These are phyloP conservation scores for Pyxicephalus adspersus DNA, from an alignment of 2,113 vertebrate species.

Conservation along the genomic window DNA sequence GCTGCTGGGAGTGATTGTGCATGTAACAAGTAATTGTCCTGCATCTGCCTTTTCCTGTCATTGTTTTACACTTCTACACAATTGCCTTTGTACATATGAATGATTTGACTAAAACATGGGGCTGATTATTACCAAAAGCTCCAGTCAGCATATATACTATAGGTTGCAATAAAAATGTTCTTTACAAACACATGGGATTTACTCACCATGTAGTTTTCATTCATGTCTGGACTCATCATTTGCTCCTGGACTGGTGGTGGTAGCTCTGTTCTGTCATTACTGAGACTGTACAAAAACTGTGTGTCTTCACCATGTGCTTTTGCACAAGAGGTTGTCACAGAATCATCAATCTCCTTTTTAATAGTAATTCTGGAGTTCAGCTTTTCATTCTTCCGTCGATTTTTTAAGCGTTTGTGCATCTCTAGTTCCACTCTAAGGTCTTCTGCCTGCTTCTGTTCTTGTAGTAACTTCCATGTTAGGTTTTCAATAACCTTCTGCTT, in stretches of 20 bases:
- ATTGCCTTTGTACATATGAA: too few relatives aligned
- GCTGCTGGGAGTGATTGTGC: too few relatives aligned
- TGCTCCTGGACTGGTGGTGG: slow-evolving; percentile 14
- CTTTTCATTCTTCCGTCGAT: slow-evolving; percentile 62
- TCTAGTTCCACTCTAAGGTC: slow-evolving; percentile 72
- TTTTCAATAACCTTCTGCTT: slow-evolving; percentile 57
- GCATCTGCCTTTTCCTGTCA: too few relatives aligned
- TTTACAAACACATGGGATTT: not conserved
- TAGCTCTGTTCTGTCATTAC: slow-evolving; percentile 22
- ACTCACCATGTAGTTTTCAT: slow-evolving; percentile 46
- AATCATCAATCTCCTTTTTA: slow-evolving; percentile 23
- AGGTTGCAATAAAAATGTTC: too few relatives aligned
- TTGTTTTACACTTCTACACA: too few relatives aligned
- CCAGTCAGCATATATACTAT: too few relatives aligned
- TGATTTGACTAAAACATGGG: too few relatives aligned
- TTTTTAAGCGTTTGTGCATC: slow-evolving; percentile 73
- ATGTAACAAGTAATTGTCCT: too few relatives aligned
- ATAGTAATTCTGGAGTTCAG: slow-evolving; percentile 11
- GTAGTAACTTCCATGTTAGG: slow-evolving; percentile 60
- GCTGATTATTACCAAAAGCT: too few relatives aligned
- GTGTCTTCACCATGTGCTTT: slow-evolving; percentile 19
- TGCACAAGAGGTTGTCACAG: slow-evolving; percentile 17
- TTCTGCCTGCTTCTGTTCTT: slow-evolving; percentile 61
- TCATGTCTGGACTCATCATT: not conserved
- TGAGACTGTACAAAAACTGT: slow-evolving; percentile 19